These are phyloP conservation scores for Hormaphis cornu DNA, from an alignment of 1,140 invertebrate species.

Conservation along the genomic window DNA sequence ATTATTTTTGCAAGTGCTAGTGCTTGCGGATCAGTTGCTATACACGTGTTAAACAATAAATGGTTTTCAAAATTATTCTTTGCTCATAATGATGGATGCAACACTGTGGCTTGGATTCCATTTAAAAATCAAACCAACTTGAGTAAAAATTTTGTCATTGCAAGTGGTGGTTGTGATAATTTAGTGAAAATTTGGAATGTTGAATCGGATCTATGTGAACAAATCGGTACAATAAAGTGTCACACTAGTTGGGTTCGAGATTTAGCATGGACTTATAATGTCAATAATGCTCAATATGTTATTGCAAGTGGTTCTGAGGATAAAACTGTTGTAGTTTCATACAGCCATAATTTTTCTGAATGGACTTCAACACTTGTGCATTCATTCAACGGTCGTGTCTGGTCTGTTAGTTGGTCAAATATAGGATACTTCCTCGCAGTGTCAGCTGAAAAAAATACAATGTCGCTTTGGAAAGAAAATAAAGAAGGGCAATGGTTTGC, in stretches of 20 bases:
- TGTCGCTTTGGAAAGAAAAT: constrained; percentile 87
- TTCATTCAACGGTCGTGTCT: constrained; percentile 94
- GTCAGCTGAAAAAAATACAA: constrained; percentile 97
- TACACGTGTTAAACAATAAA: constrained; percentile 69
- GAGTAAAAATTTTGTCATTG: constrained; percentile 56
- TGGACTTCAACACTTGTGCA: constrained; percentile 83
- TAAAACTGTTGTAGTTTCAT: constrained; percentile 88
- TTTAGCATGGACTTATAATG: constrained; percentile 93
- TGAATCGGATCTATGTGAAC: constrained; percentile 76
- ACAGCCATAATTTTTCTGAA: constrained; percentile 65
- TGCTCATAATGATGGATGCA: constrained; percentile 84
- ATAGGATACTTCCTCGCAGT: constrained; percentile 95
- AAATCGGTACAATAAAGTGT: constrained; percentile 84
- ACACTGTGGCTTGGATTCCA: constrained; percentile 95
- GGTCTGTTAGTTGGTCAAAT: constrained; percentile 97
- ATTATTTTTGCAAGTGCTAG: constrained; percentile 90
- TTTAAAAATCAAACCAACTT: constrained; percentile 19
- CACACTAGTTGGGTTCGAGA: constrained; percentile 98
- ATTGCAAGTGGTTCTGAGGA: constrained; percentile 95
- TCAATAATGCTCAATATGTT: constrained; percentile 70
- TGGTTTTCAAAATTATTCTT: constrained; percentile 82
- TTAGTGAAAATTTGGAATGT: constrained; percentile 96
- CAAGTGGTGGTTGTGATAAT: constrained; percentile 93
- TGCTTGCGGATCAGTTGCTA: constrained; percentile 91
- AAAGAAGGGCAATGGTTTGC: constrained; percentile 83